Evolutionary conservation across 2,113 vertebrate species (phyloP).

Genomic region (Dipodomys spectabilis): DNA sequence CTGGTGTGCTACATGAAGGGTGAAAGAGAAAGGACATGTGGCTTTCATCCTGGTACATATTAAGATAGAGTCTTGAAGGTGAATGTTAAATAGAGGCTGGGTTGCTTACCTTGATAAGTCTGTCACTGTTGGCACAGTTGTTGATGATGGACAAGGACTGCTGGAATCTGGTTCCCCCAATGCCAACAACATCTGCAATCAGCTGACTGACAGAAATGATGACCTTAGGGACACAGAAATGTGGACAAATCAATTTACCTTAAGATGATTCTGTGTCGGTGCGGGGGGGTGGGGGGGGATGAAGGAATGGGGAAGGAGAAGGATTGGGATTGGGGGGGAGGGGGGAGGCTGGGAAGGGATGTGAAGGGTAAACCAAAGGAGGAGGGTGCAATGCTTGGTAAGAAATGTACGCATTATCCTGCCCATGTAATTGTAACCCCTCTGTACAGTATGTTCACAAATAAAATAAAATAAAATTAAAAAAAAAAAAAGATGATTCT

Average conservation of each 20-base stretch:
- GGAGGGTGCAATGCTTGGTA: too few species aligned
- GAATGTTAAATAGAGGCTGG: rapidly evolving
- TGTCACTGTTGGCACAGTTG: slow-evolving; percentile 98
- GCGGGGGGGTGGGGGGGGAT: too few species aligned
- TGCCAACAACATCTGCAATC: slow-evolving; percentile 98
- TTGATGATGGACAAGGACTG: slow-evolving; percentile 99
- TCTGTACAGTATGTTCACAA: too few species aligned
- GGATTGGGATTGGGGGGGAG: too few species aligned
- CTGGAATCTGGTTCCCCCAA: slow-evolving; percentile 98
- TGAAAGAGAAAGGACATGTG: background rate
- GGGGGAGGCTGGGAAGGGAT: too few species aligned
- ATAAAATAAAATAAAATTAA: too few species aligned
- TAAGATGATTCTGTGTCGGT: slow-evolving; percentile 13
- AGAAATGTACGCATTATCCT: too few species aligned
- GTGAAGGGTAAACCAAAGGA: too few species aligned
- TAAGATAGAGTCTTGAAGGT: background rate
- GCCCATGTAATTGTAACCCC: too few species aligned
- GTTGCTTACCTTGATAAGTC: slow-evolving; percentile 92
- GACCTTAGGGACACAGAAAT: slow-evolving; percentile 88
- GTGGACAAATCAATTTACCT: slow-evolving; percentile 50
- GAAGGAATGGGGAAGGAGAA: too few species aligned
- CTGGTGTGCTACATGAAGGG: slow-evolving; percentile 91
- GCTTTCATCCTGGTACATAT: background rate
- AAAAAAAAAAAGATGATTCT: slow-evolving; percentile 25
- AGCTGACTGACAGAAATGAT: slow-evolving; percentile 98